Percentiles rank a stretch among this genome's conserved stretches.
Conservation (phyloP, 1,140 invertebrate species). For the Drosophila bocqueti region DNA sequence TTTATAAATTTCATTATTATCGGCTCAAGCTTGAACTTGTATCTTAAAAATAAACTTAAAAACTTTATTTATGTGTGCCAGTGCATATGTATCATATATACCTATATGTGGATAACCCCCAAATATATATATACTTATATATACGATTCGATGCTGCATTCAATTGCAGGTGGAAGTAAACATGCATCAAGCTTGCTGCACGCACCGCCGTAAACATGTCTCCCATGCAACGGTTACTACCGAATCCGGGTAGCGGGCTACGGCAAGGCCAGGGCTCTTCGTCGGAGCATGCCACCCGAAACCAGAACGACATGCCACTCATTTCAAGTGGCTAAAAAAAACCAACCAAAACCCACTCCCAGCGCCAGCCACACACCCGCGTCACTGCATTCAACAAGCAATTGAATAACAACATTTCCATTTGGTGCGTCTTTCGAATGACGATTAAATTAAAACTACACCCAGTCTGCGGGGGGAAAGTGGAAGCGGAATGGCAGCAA, state of each 20-base stretch:
- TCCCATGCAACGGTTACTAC: slow-evolving; percentile 41
- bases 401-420: slow-evolving; percentile 79
- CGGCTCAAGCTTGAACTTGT: neutral
- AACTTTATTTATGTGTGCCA: neutral
- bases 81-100: slow-evolving; percentile 12
- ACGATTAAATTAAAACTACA: slow-evolving; percentile 73
- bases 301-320: slow-evolving; percentile 69
- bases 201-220: slow-evolving; percentile 72
- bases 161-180: slow-evolving; percentile 64
- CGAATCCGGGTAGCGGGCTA: slow-evolving; percentile 8
- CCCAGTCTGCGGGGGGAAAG: slow-evolving; percentile 18
- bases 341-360: slow-evolving; percentile 4
- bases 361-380: slow-evolving; percentile 18
- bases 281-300: slow-evolving; percentile 54
- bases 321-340: slow-evolving; percentile 58
- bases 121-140: slow-evolving; percentile 8
- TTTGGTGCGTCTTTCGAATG: slow-evolving; percentile 71
- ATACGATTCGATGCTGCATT: slow-evolving; percentile 54
- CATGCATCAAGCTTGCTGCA: slow-evolving; percentile 67
- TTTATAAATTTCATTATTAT: neutral
- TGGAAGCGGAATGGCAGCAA: neutral
- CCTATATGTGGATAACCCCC: neutral
- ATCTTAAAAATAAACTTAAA: neutral
- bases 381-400: slow-evolving; percentile 74
- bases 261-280: slow-evolving; percentile 1